Evolutionary conservation across 2,797 vertebrate species (phyloP).

Genomic region (Psittacula echo): DNA sequence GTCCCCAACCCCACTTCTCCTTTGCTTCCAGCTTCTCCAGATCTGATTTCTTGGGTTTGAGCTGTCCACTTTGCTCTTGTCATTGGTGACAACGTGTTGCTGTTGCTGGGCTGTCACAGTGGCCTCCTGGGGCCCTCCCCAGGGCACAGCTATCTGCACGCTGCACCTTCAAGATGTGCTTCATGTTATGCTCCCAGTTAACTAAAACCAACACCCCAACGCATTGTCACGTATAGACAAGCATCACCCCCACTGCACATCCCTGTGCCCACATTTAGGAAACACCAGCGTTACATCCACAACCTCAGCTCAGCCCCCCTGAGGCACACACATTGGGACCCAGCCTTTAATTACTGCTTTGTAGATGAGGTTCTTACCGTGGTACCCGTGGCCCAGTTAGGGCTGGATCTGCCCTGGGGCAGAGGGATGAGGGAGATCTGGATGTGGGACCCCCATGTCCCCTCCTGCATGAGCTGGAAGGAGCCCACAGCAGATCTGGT

Average conservation of each 20-base stretch:
- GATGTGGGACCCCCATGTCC: not conserved
- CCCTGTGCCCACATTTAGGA: not conserved
- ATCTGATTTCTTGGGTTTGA: not conserved
- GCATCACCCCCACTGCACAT: not conserved
- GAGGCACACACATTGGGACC: not conserved
- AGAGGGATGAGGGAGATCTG: not conserved
- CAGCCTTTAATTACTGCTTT: not conserved
- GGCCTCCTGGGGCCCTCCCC: not conserved
- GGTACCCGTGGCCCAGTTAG: not conserved
- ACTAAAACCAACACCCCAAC: not conserved
- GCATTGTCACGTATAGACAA: rapidly evolving
- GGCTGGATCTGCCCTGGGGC: not conserved
- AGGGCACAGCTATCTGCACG: not conserved
- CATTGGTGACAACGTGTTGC: not conserved
- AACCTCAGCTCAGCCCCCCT: not conserved
- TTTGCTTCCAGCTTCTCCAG: not conserved
- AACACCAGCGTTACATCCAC: rapidly evolving
- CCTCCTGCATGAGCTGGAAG: not conserved
- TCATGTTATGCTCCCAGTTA: not conserved
- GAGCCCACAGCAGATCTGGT: rapidly evolving
- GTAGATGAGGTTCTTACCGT: not conserved
- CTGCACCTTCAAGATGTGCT: not conserved
- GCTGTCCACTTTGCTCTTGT: not conserved
- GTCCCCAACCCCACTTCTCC: not conserved
- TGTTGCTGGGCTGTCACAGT: rapidly evolving